These are phyloP conservation scores for Corbicula japonica DNA, from an alignment of 2,888 invertebrate species.

Conservation along the genomic window DNA sequence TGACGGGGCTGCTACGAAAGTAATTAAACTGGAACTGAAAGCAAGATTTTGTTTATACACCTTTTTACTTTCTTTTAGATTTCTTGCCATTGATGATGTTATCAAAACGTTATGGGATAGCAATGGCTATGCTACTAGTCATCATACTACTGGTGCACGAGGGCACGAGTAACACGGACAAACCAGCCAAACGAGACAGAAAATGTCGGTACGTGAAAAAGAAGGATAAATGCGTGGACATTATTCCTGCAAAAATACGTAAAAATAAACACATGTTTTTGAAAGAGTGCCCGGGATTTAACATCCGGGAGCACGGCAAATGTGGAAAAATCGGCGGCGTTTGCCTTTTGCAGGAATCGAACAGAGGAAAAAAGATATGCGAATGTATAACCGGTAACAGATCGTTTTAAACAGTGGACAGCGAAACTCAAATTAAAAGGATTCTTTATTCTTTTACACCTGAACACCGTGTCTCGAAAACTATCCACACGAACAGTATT, in stretches of 20 bases:
- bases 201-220: neutral
- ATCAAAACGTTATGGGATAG: too few relatives aligned
- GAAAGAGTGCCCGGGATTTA: constrained; percentile 2
- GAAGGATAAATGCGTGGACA: neutral
- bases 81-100: too few relatives aligned
- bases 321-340: neutral
- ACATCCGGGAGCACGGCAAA: neutral
- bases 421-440: too few relatives aligned
- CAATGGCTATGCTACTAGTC: neutral
- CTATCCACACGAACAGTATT: too few relatives aligned
- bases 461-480: too few relatives aligned
- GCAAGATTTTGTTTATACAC: too few relatives aligned
- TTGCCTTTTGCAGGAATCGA: neutral
- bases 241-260: neutral
- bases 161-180: neutral
- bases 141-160: neutral
- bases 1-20: too few relatives aligned
- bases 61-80: too few relatives aligned
- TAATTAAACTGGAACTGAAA: too few relatives aligned
- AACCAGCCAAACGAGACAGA: too few relatives aligned
- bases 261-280: neutral
- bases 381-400: neutral
- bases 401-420: neutral
- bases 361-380: neutral
- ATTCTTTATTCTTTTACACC: too few relatives aligned